phyloP scores from a whole-genome alignment of 2,888 invertebrate species.

The Nomada hirtipes region DNA sequence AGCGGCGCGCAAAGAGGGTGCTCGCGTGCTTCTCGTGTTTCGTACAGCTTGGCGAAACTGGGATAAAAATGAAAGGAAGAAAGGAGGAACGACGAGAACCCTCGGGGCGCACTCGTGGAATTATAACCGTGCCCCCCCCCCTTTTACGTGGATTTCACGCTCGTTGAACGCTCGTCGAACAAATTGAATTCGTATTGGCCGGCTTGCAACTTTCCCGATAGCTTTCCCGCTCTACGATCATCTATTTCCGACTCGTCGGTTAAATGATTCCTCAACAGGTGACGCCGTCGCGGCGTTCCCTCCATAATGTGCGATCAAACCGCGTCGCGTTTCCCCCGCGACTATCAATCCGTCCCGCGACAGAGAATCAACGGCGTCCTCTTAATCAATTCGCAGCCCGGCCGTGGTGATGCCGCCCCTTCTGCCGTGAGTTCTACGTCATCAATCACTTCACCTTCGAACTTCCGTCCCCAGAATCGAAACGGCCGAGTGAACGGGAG shows the following conservation, averaged over 20 bases:
- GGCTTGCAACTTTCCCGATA: too few species aligned
- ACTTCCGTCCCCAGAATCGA: slow-evolving; percentile 18
- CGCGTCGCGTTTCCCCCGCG: not conserved
- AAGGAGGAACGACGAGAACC: not conserved
- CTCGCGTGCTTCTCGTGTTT: slow-evolving; percentile 75
- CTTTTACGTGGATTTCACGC: slow-evolving; percentile 32
- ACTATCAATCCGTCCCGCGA: slow-evolving; percentile 3
- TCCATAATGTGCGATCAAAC: not conserved
- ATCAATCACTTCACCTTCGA: slow-evolving; percentile 47
- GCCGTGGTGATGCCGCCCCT: not conserved
- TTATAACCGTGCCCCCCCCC: slow-evolving; percentile 60
- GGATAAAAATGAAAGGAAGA: not conserved
- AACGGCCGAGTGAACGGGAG: slow-evolving; percentile 19
- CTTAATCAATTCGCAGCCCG: slow-evolving; percentile 41
- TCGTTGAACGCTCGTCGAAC: slow-evolving; percentile 40
- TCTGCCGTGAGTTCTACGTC: not conserved
- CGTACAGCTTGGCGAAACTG: slow-evolving; percentile 68
- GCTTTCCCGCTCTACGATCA: not conserved
- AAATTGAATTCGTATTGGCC: slow-evolving; percentile 57
- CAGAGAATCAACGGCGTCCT: slow-evolving; percentile 24
- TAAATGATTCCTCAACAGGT: slow-evolving; percentile 14
- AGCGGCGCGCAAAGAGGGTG: slow-evolving; percentile 54
- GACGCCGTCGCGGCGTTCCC: not conserved
- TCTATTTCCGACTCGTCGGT: not conserved
- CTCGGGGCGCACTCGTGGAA: slow-evolving; percentile 59